Percentiles rank a stretch among this genome's conserved stretches.
Conservation (phyloP, 2,113 vertebrate genomes). For the Phrynosoma blainvillii region DNA sequence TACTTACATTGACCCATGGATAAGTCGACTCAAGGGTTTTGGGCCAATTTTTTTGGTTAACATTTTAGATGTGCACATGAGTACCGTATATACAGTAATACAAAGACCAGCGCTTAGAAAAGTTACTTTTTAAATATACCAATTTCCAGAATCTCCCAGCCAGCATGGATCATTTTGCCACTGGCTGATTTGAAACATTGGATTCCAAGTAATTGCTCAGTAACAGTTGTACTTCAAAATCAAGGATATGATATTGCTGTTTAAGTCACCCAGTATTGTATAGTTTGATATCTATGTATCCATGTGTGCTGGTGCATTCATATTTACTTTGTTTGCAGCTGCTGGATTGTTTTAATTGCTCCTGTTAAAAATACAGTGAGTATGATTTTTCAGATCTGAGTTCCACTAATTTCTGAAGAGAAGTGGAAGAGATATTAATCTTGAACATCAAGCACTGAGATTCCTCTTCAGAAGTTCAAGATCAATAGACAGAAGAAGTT, state of each 20-base stretch:
- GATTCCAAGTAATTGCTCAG: not conserved
- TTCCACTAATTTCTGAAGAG: not conserved
- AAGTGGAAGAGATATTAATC: not conserved
- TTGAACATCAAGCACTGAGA: not conserved
- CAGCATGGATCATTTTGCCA: not conserved
- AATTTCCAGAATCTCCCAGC: no score
- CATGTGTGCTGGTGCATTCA: no score
- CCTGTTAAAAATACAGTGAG: not conserved
- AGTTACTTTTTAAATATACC: no score
- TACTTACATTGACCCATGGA: no score
- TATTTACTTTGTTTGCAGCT: not conserved
- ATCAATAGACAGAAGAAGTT: not conserved
- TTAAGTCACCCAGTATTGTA: not conserved
- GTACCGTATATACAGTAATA: no score
- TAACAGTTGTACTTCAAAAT: not conserved
- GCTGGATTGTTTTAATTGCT: not conserved
- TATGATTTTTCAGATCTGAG: not conserved
- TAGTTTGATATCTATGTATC: not conserved
- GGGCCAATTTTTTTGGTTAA: no score
- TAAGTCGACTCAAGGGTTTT: no score
- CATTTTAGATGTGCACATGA: no score
- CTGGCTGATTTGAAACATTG: not conserved
- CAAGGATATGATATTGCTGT: no score
- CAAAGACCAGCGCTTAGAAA: no score
- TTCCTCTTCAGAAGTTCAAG: not conserved